Conservation (phyloP, 2,113 vertebrate genomes). For the Polyodon spathula region DNA sequence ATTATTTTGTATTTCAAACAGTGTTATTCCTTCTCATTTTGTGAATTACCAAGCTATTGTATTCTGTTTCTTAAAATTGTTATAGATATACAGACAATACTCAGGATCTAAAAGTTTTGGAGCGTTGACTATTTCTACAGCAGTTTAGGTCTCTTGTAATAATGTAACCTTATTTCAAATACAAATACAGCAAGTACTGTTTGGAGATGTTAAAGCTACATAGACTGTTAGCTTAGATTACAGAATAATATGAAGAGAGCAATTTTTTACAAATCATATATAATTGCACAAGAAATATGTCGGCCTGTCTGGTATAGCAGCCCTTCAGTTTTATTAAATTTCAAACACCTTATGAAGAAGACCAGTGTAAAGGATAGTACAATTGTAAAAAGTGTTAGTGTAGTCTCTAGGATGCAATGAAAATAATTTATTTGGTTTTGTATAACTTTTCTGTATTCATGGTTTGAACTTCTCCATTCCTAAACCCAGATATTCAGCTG, state of each 20-base stretch:
- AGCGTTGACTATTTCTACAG: no score
- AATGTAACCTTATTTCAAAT: no score
- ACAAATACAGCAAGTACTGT: no score
- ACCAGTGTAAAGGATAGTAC: constrained; percentile 21
- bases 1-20: constrained; percentile 15
- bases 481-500: constrained; percentile 1
- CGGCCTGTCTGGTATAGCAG: constrained; percentile 6
- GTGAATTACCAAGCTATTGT: constrained; percentile 16
- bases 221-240: no score
- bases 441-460: constrained; percentile 24
- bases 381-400: constrained; percentile 26
- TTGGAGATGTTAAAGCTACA: no score
- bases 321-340: constrained; percentile 16
- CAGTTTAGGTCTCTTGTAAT: no score
- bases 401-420: constrained; percentile 11
- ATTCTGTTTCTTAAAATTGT: constrained; percentile 27
- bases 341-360: constrained; percentile 13
- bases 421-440: constrained; percentile 27
- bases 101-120: no score
- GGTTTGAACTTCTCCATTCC: constrained; percentile 2
- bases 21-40: constrained; percentile 32
- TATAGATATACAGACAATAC: constrained; percentile 19
- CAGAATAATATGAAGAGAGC: no score
- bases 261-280: no score
- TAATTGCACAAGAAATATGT: constrained; percentile 13